Evolutionary conservation across 2,113 vertebrate genomes (phyloP).

Genomic region (Nycticorax nycticorax): DNA sequence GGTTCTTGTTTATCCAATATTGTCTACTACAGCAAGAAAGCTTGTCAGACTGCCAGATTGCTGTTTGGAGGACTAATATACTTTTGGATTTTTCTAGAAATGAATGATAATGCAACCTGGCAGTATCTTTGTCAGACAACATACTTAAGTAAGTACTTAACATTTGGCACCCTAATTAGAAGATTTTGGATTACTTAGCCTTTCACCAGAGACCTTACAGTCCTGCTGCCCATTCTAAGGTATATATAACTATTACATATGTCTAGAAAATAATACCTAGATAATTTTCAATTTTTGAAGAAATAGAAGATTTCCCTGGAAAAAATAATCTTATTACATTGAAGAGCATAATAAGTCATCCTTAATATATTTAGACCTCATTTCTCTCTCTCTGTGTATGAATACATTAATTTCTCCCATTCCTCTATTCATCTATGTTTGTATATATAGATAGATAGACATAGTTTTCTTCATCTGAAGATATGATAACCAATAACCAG

Average conservation of each 20-base stretch:
- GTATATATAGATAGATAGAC: neutral
- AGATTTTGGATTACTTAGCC: neutral
- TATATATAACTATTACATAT: neutral
- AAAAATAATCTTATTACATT: neutral
- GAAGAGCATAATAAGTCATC: neutral
- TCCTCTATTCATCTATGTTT: neutral
- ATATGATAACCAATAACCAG: neutral
- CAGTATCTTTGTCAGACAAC: neutral
- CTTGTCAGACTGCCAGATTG: neutral
- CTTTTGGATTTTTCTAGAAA: neutral
- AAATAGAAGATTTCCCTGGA: neutral
- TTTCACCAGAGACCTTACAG: neutral
- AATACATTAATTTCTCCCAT: neutral
- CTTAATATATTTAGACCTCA: neutral
- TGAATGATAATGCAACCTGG: neutral
- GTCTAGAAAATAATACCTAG: neutral
- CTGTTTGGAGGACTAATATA: neutral
- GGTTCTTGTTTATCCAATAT: neutral
- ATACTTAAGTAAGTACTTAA: neutral
- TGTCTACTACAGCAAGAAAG: neutral
- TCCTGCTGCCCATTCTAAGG: accelerated
- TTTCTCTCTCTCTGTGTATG: neutral
- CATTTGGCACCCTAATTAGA: neutral
- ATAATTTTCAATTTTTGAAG: neutral
- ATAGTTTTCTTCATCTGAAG: neutral